Evolutionary conservation across 1,140 invertebrate species (phyloP), one percentile per base, ranked within the genome.

Genomic region (Chlorops oryzae): DNA sequence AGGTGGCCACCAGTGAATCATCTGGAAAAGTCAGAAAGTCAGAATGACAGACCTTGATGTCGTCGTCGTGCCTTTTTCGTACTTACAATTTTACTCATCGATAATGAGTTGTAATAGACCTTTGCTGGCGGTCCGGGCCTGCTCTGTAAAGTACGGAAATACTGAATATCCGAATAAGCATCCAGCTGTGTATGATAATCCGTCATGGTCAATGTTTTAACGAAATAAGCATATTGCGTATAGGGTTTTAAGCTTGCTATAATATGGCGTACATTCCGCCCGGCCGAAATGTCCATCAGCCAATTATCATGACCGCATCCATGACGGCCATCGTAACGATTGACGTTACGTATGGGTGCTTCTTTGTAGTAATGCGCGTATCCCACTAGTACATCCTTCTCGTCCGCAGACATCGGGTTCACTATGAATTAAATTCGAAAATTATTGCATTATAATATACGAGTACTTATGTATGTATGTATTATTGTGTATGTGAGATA

Each of bases 191-290:
- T 87, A 85, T 51, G 82, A 81, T 66, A 66, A 28, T 67, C 63
- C 3, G 83, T 80, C 42, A 92, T 85, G 0, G 88, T 93, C 41
- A 77, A 86, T 0, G 92, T 93, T 72, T 91, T 89, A 0, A 96
- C 85, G 70, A 93, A 96, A 50, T 85, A 83, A 1, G 90, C 92
- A 73, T 96, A 96, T 55, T 86, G 83, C 1, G 91, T 94, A 70
- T 81, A 90, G 1, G 91, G 87, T 61, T 87, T 84, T 1, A 96
- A 74, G 23, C 80, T 74, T 1, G 78, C 74, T 13, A 93, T 65
- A 15, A 82, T 72, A 35, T 72, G 58, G 54, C 74, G 72, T n/a
- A 64, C 47, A 43, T 62, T 51, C 44, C 52, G n/a, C 47, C 32
- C 41, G n/a, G 48, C 17, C 37, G 58, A 21, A 15, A 66, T 17